A percentile compares a stretch with the other conserved stretches of the same genome.
Evolutionary conservation across 2,888 invertebrate species (phyloP).

Genomic region (Margaritifera margaritifera): DNA sequence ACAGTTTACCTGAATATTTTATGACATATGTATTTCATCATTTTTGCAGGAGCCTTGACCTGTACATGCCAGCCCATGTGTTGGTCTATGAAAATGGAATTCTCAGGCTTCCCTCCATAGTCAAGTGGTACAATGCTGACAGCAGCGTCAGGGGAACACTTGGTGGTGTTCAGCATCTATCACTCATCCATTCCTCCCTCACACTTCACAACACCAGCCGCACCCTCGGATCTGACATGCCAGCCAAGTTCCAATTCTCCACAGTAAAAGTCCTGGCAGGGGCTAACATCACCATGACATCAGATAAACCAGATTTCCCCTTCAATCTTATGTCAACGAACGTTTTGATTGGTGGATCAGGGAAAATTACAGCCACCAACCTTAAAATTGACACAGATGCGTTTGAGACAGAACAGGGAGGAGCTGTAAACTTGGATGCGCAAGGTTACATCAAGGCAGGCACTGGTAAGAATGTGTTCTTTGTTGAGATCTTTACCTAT

Average conservation of each 20-base stretch:
- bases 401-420: slow-evolving; percentile 42
- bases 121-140: slow-evolving; percentile 37
- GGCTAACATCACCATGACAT: slow-evolving; percentile 23
- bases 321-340: slow-evolving; percentile 12
- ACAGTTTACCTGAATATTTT: too few species aligned
- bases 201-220: slow-evolving; percentile 26
- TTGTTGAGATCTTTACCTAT: too few species aligned
- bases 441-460: slow-evolving; percentile 26
- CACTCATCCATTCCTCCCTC: slow-evolving; percentile 31
- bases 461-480: slow-evolving; percentile 28
- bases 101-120: slow-evolving; percentile 33
- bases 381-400: slow-evolving; percentile 19
- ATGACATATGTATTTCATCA: too few species aligned
- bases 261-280: slow-evolving; percentile 27
- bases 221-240: slow-evolving; percentile 19
- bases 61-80: slow-evolving; percentile 47
- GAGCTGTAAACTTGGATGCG: slow-evolving; percentile 30
- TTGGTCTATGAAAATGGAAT: slow-evolving; percentile 36
- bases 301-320: slow-evolving; percentile 10
- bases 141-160: slow-evolving; percentile 43
- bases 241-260: slow-evolving; percentile 22
- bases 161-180: slow-evolving; percentile 43
- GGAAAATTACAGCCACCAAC: slow-evolving; percentile 22
- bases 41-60: slow-evolving; percentile 21
- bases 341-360: slow-evolving; percentile 34